Evolutionary conservation across 2,888 invertebrate genomes (phyloP), one percentile per base, ranked within the genome.

Genomic region (Diadromus collaris): DNA sequence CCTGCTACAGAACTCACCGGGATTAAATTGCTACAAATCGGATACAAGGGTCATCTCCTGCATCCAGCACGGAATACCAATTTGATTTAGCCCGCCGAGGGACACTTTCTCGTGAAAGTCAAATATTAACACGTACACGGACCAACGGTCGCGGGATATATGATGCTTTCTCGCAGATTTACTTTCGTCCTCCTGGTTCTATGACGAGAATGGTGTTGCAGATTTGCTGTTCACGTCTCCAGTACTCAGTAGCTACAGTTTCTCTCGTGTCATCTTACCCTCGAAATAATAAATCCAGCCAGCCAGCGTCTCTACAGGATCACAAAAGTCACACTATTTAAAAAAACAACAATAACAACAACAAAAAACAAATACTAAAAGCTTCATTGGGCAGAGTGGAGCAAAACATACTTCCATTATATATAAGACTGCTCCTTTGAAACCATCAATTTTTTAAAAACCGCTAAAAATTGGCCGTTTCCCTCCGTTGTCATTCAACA

Each of bases 11-110:
- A 82, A 83, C 83, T 82, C 83, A 76, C 83, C 56, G 82, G 85
- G 86, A 87, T 88, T 88, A 87, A 86, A 88, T 86, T 86, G 86
- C 86, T 81, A 84, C 86, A 86, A 87, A 88, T 88, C 86, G 87
- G 85, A 86, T 86, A 86, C 85, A 87, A 84, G 85, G 82, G 82
- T 73, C 76, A 63, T 82, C 76, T 82, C 80, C 79, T 81, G 84
- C 87, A 83, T 76, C 67, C 56, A 72, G 83, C 85, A 81, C 83
- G 83, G 86, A 88, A 89, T 88, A 86, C 87, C 86, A 88, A 89
- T 87, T 86, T 88, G 84, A 86, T 88, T 86, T 85, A 77, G 81
- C 67, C 79, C 84, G 79, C 78, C 79, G 80, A 78, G 78, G 80
- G 79, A 54, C 80, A 81, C 82, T 75, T 51, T 60, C 81, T 83